phyloP scores from a whole-genome alignment of 2,888 invertebrate species.

The Trichacis sp. region DNA sequence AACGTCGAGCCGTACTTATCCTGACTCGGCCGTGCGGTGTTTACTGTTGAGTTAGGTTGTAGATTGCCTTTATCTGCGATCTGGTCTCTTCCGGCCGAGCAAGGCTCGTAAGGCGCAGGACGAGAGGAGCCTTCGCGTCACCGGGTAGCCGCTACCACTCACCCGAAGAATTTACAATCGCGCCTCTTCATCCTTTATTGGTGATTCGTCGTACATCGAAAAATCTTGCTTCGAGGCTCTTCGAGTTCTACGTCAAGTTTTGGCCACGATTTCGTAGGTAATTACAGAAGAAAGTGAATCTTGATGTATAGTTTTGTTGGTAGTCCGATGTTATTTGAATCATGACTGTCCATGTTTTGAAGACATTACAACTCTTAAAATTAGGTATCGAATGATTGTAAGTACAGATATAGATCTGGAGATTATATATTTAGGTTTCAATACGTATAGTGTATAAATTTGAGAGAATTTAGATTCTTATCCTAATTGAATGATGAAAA shows the following conservation, averaged over 20 bases:
- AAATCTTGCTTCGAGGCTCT: constrained; percentile 30
- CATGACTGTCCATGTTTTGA: no score
- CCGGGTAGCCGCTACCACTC: constrained; percentile 48
- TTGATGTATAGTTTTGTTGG: no score
- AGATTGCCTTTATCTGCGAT: constrained; percentile 57
- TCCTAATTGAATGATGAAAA: no score
- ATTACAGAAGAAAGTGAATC: no score
- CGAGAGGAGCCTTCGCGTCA: constrained; percentile 13
- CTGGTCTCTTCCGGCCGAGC: constrained; percentile 46
- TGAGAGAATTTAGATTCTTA: no score
- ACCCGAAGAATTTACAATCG: constrained; percentile 51
- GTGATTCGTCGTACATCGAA: constrained; percentile 48
- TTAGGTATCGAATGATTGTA: no score
- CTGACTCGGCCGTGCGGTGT: constrained; percentile 40
- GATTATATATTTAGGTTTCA: no score
- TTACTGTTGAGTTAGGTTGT: constrained; percentile 56
- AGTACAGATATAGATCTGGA: no score
- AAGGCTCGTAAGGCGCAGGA: constrained; percentile 17
- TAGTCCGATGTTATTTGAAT: no score
- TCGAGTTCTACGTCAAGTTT: neutral
- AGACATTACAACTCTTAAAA: no score
- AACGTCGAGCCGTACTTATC: constrained; percentile 21
- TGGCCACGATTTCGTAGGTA: no score
- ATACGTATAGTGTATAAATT: no score
- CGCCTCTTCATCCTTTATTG: constrained; percentile 53